Conservation (phyloP, 1,140 invertebrate genomes). For the Calycopis cecrops region DNA sequence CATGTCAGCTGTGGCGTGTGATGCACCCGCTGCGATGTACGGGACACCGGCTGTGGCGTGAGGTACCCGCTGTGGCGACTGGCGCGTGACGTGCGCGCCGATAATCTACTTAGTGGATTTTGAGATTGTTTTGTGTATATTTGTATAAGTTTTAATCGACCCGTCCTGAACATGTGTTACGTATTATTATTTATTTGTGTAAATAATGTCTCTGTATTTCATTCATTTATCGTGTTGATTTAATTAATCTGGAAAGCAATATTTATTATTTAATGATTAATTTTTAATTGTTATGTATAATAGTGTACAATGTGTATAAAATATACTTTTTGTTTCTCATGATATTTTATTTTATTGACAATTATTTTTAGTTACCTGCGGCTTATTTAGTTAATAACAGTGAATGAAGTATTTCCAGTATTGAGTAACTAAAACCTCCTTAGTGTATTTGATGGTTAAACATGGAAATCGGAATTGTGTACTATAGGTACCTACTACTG, state of each 20-base stretch:
- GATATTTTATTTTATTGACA: slow-evolving; percentile 8
- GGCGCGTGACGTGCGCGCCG: no score
- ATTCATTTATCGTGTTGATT: slow-evolving; percentile 18
- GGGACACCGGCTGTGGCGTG: no score
- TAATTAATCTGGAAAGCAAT: slow-evolving; percentile 30
- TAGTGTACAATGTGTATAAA: slow-evolving; percentile 35
- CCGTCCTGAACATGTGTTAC: slow-evolving; percentile 21
- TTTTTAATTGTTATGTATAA: slow-evolving; percentile 29
- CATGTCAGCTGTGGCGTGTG: no score
- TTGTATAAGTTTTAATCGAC: slow-evolving; percentile 3
- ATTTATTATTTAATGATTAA: slow-evolving; percentile 27
- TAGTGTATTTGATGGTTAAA: no score
- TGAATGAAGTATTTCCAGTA: no score
- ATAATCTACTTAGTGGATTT: background rate
- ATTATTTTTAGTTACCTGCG: no score
- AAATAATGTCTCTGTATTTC: slow-evolving; percentile 16
- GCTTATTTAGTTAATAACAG: no score
- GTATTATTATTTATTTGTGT: slow-evolving; percentile 20
- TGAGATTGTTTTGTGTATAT: background rate
- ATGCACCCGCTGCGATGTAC: no score
- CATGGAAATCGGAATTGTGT: no score
- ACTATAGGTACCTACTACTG: no score
- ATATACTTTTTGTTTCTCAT: slow-evolving; percentile 23
- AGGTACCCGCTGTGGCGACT: no score
- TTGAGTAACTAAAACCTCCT: no score